A percentile compares a stretch with the other conserved stretches of the same genome.
phyloP scores from a whole-genome alignment of 1,140 invertebrate genomes.

The Vanessa tameamea region DNA sequence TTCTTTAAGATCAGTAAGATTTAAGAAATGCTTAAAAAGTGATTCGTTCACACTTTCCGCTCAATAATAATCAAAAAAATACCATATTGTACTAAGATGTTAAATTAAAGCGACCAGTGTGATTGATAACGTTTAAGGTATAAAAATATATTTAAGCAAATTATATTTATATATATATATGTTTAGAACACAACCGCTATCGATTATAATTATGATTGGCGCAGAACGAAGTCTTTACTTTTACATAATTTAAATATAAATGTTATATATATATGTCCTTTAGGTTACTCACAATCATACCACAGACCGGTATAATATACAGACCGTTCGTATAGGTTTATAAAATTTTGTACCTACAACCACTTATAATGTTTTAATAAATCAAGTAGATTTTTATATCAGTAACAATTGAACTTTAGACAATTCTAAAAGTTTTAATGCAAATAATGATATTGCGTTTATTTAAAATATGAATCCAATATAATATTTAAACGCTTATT shows the following conservation, averaged over 20 bases:
- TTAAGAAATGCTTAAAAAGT: background rate
- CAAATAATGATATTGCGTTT: background rate
- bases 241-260: background rate
- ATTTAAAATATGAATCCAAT: background rate
- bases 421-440: slow-evolving; percentile 1
- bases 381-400: slow-evolving; percentile 29
- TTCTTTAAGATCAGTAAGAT: slow-evolving; percentile 19
- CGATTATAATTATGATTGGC: background rate
- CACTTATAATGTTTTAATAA: background rate
- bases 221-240: background rate
- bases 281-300: background rate
- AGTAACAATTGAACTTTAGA: background rate
- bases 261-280: background rate
- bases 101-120: slow-evolving; percentile 6
- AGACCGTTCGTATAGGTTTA: slow-evolving; percentile 9
- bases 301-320: slow-evolving; percentile 8
- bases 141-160: slow-evolving; percentile 14
- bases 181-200: slow-evolving; percentile 22
- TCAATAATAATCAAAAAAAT: background rate
- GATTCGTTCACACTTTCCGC: background rate
- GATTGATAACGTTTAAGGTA: slow-evolving; percentile 6
- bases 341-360: slow-evolving; percentile 19
- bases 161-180: background rate
- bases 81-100: background rate
- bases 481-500: too few relatives aligned